phyloP scores from a whole-genome alignment of 2,113 vertebrate genomes.

The Ailuropoda melanoleuca region DNA sequence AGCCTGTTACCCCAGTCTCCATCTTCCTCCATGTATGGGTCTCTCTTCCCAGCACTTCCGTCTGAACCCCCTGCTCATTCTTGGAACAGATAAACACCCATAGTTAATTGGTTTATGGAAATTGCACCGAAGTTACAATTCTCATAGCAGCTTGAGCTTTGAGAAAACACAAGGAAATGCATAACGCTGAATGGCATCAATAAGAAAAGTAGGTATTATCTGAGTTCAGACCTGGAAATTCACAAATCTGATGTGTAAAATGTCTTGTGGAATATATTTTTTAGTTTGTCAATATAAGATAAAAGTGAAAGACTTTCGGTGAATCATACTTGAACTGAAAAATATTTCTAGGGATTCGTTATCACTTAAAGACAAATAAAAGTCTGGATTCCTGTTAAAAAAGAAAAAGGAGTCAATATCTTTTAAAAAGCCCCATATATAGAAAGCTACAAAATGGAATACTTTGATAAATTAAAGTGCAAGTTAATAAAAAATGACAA shows the following conservation, averaged over 20 bases:
- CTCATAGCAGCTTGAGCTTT: not conserved
- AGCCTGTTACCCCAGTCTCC: slow-evolving; percentile 59
- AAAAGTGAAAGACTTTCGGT: not conserved
- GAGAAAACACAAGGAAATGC: not conserved
- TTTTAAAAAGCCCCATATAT: not conserved
- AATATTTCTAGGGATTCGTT: not conserved
- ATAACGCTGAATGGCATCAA: not conserved
- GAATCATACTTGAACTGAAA: not conserved
- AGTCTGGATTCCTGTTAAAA: not conserved
- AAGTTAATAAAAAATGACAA: not conserved
- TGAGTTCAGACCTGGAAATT: not conserved
- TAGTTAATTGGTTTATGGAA: slow-evolving; percentile 71
- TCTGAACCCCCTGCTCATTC: not conserved
- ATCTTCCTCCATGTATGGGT: not conserved
- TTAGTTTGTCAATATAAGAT: not conserved
- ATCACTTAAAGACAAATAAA: not conserved
- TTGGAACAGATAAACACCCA: not conserved
- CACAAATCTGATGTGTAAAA: not conserved
- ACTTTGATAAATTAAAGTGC: not conserved
- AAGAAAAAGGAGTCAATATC: not conserved
- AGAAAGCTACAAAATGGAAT: not conserved
- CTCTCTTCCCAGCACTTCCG: not conserved
- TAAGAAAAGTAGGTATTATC: not conserved
- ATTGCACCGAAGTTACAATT: not conserved
- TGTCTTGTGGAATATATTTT: not conserved